These are phyloP conservation scores for Heliconius ismenius DNA, from an alignment of 2,888 invertebrate genomes.

Conservation along the genomic window DNA sequence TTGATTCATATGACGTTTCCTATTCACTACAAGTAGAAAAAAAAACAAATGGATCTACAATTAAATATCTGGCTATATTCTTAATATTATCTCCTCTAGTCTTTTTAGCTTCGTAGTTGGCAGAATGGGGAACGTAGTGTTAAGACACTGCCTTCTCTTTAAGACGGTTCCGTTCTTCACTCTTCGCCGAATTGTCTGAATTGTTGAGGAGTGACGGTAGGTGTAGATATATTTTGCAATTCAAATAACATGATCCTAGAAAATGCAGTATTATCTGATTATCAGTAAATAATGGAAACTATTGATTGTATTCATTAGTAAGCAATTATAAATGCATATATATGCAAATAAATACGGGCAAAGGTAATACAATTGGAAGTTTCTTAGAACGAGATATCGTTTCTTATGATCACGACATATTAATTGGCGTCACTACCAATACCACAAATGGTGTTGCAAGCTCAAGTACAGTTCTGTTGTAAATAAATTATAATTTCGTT, in stretches of 20 bases:
- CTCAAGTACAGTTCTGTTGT: constrained; percentile 30
- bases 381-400: constrained; percentile 42
- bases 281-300: not conserved
- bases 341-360: constrained; percentile 36
- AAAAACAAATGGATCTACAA: no score
- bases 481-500: not conserved
- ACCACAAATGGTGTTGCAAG: constrained; percentile 46
- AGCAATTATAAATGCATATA: constrained; percentile 34
- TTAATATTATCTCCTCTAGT: no score
- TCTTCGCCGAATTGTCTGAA: no score
- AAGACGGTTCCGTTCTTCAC: no score
- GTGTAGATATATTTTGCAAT: not conserved
- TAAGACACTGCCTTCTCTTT: no score
- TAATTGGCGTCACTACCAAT: constrained; percentile 57
- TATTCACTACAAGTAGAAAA: not conserved
- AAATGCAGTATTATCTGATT: not conserved
- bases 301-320: constrained; percentile 18
- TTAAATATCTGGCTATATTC: no score
- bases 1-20: constrained; percentile 1
- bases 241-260: not conserved
- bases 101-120: no score
- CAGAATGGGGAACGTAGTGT: no score
- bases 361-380: constrained; percentile 32
- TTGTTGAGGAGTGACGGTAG: no score
- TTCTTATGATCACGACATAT: constrained; percentile 54